phyloP scores from a whole-genome alignment of 2,797 vertebrate species.

The Falco biarmicus region DNA sequence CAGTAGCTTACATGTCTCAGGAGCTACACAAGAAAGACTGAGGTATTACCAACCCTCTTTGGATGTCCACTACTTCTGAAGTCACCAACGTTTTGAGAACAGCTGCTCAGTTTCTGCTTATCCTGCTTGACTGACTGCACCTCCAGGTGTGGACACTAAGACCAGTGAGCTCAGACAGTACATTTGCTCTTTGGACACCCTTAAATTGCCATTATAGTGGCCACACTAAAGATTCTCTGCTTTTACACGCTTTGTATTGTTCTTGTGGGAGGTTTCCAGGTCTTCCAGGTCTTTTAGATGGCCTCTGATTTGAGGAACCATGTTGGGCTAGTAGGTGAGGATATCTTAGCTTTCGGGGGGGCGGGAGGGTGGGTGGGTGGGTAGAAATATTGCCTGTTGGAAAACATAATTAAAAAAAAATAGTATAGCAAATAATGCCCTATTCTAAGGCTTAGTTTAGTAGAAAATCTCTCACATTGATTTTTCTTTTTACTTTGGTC shows the following conservation, averaged over 20 bases:
- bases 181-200: not conserved
- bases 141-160: not conserved
- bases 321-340: not conserved
- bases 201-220: not conserved
- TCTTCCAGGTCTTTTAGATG: not conserved
- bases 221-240: not conserved
- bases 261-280: not conserved
- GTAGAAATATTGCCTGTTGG: not conserved
- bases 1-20: not conserved
- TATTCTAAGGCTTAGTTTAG: not conserved
- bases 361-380: too few relatives aligned
- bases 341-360: not conserved
- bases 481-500: not conserved
- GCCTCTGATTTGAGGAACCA: not conserved
- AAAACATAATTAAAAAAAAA: not conserved
- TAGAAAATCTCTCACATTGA: not conserved
- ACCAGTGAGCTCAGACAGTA: not conserved
- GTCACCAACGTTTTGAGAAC: not conserved
- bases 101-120: not conserved
- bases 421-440: not conserved
- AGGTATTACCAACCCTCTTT: not conserved
- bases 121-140: not conserved
- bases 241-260: not conserved
- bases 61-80: not conserved
- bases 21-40: not conserved